Evolutionary conservation across 2,888 invertebrate genomes (phyloP).

Genomic region (Rhingia rostrata): DNA sequence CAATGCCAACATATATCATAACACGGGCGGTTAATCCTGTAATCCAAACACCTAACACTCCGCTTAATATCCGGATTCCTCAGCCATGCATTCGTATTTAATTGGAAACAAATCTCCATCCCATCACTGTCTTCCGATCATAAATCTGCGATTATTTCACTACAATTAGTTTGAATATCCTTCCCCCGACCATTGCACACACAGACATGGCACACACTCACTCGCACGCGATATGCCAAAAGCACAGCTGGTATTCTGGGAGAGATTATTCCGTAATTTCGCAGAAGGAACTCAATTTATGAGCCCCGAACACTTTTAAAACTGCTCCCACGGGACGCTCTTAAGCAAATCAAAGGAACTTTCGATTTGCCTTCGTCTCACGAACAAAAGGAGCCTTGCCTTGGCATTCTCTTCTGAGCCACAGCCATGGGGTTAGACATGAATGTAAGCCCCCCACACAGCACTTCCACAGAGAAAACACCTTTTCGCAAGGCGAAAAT

Average conservation of each 20-base stretch:
- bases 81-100: conserved; percentile 61
- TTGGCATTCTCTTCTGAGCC: conserved; percentile 23
- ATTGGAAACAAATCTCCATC: conserved; percentile 73
- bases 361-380: conserved; percentile 52
- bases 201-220: conserved; percentile 1
- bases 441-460: not conserved
- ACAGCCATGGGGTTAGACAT: conserved; percentile 55
- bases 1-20: conserved; percentile 39
- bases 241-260: conserved; percentile 65
- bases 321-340: conserved; percentile 72
- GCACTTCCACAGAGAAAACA: not conserved
- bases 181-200: not conserved
- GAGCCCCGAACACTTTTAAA: conserved; percentile 70
- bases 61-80: conserved; percentile 67
- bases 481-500: not conserved
- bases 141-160: conserved; percentile 74
- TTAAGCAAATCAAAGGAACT: conserved; percentile 72
- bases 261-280: conserved; percentile 70
- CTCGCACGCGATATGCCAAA: not conserved
- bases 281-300: conserved; percentile 66
- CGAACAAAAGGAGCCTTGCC: conserved; percentile 29
- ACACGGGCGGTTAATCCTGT: conserved; percentile 67
- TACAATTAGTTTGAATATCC: conserved; percentile 72
- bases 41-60: conserved; percentile 67
- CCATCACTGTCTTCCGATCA: conserved; percentile 68